phyloP scores from a whole-genome alignment of 2,888 invertebrate genomes.

The Clunio marinus region DNA sequence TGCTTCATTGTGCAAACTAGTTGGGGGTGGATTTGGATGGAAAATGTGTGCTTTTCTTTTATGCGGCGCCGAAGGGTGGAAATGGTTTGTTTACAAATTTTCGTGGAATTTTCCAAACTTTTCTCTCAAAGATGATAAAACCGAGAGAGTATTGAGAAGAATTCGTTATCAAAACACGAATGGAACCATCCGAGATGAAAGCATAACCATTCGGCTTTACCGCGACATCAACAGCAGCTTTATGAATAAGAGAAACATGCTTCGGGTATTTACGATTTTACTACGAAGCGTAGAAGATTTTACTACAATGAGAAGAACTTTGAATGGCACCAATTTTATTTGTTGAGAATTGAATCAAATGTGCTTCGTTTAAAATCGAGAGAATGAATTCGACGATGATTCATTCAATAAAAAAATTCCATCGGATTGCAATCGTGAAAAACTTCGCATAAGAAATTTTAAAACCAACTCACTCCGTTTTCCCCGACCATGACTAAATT shows the following conservation, averaged over 20 bases:
- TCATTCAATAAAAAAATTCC: not conserved
- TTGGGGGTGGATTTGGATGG: too few species aligned
- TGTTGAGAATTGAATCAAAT: not conserved
- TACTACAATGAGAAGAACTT: constrained; percentile 18
- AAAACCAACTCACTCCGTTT: not conserved
- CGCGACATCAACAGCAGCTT: not conserved
- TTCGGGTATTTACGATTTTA: constrained; percentile 1
- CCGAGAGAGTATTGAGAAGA: constrained; percentile 16
- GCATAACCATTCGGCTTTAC: too few species aligned
- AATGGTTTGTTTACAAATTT: constrained; percentile 37
- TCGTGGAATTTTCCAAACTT: constrained; percentile 23
- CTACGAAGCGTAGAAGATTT: not conserved
- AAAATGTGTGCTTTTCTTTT: not conserved
- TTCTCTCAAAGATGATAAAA: not conserved
- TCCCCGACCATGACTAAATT: not conserved
- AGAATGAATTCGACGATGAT: not conserved
- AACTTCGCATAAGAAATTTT: not conserved
- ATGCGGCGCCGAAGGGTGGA: constrained; percentile 20
- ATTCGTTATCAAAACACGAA: not conserved
- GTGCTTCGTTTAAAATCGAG: not conserved
- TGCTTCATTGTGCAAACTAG: constrained; percentile 1
- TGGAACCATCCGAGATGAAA: too few species aligned
- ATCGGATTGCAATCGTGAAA: not conserved
- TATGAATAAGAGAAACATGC: not conserved
- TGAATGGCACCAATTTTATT: not conserved